Evolutionary conservation across 1,140 invertebrate species (phyloP), one percentile per base, ranked within the genome.

Genomic region (Orchesella cincta): DNA sequence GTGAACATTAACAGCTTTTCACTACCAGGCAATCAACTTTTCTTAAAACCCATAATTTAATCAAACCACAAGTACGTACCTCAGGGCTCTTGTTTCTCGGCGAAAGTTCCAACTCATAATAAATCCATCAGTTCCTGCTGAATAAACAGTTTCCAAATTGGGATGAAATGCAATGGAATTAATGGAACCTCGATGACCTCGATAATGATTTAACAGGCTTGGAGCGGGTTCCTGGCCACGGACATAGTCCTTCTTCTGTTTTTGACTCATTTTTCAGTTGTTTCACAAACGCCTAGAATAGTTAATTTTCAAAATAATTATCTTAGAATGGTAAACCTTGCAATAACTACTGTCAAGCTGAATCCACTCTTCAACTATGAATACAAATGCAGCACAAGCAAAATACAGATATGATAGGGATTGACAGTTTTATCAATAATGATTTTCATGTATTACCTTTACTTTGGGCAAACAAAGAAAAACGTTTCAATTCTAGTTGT

Each of bases 101-200:
- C 29, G 36, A 23, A 46, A 73, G 39, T 73, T 73, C 71, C 71
- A 73, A 46, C 71, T 28, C 71, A 73, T 73, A 14, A 73, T 46
- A 28, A 23, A 46, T 14, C 29, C 29, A 26, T 73, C 71, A 31
- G 2, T n/a, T 3, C 34, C 39, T 46, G 71, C 34, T 1, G 71
- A 39, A 23, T 46, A 73, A 5, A 73, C 34, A 12, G 71, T 73
- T 36, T 73, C 35, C 71, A 73, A 14, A 23, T 73, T 14, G 18
- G 71, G 71, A 73, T 73, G 71, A 23, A 73, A 73, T n/a, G 20
- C 18, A 46, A 73, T n/a, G 5, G 67, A 26, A 16, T 31, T 71
- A 33, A 71, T 71, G 23, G 5, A 8, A 12, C 67, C 67, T 8
- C 34, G 29, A 71, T 73, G 71, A 8, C 71, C 34, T 23, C 34